Evolutionary conservation across 2,888 invertebrate genomes (phyloP).

Genomic region (Muscina levida): DNA sequence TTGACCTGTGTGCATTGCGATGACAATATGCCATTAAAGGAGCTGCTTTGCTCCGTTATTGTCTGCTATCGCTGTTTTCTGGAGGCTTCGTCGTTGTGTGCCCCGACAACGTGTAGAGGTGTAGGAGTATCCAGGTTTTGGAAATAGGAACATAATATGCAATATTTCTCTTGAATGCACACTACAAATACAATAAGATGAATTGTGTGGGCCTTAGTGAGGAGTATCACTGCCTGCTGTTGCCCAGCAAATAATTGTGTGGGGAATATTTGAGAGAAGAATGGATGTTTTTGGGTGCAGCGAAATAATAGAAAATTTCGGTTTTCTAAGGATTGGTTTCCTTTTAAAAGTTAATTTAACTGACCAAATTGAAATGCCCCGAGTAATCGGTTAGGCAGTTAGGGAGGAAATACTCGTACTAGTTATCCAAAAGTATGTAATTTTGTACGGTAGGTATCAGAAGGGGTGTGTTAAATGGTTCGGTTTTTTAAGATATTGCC

Average conservation of each 20-base stretch:
- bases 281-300: too few relatives aligned
- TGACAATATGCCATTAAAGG: constrained; percentile 1
- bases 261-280: too few relatives aligned
- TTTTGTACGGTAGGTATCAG: too few relatives aligned
- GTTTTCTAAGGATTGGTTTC: too few relatives aligned
- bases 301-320: too few relatives aligned
- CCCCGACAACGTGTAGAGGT: background rate
- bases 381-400: too few relatives aligned
- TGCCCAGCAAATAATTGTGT: background rate
- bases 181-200: constrained; percentile 14
- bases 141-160: background rate
- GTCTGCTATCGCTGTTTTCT: background rate
- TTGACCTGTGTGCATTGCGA: constrained; percentile 17
- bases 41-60: background rate
- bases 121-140: background rate
- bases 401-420: too few relatives aligned
- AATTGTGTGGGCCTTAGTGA: background rate
- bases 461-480: too few relatives aligned
- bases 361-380: too few relatives aligned
- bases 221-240: background rate
- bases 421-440: too few relatives aligned
- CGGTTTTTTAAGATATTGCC: too few relatives aligned
- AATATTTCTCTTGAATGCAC: constrained; percentile 1
- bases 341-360: too few relatives aligned
- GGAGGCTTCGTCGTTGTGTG: background rate